These are phyloP conservation scores for Sarcophaga rosellei DNA, from an alignment of 2,888 invertebrate species.

Conservation along the genomic window DNA sequence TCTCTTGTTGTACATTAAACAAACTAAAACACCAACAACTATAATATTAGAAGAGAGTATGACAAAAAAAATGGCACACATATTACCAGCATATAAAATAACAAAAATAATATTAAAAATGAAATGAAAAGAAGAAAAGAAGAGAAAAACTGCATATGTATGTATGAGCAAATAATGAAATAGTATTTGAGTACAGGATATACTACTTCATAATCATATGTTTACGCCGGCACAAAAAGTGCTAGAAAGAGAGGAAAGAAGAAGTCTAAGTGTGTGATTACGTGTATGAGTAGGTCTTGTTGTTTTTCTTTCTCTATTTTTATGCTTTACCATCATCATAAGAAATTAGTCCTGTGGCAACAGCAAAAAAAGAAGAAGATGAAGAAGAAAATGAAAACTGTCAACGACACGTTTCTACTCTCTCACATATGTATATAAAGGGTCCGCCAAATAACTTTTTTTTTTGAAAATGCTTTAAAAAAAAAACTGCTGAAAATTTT, in stretches of 20 bases:
- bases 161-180: constrained; percentile 6
- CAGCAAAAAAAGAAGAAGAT: constrained; percentile 32
- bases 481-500: too few relatives aligned
- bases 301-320: background rate
- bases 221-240: background rate
- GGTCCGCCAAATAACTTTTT: too few relatives aligned
- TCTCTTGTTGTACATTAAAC: too few relatives aligned
- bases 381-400: constrained; percentile 45
- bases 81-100: background rate
- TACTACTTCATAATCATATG: constrained; percentile 13
- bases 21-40: background rate
- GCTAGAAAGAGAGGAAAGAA: background rate
- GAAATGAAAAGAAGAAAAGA: constrained; percentile 9
- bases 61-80: background rate
- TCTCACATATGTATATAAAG: constrained; percentile 44
- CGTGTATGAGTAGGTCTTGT: background rate
- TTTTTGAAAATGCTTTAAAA: too few relatives aligned
- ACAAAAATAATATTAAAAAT: constrained; percentile 22
- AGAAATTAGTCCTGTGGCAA: constrained; percentile 69
- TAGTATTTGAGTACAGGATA: background rate
- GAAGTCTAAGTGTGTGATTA: constrained; percentile 7
- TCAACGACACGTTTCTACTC: constrained; percentile 67
- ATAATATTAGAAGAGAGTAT: background rate
- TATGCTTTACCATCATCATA: constrained; percentile 44
- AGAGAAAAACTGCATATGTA: constrained; percentile 23